Evolutionary conservation across 2,113 vertebrate genomes (phyloP).

Genomic region (Eulemur macaco): DNA sequence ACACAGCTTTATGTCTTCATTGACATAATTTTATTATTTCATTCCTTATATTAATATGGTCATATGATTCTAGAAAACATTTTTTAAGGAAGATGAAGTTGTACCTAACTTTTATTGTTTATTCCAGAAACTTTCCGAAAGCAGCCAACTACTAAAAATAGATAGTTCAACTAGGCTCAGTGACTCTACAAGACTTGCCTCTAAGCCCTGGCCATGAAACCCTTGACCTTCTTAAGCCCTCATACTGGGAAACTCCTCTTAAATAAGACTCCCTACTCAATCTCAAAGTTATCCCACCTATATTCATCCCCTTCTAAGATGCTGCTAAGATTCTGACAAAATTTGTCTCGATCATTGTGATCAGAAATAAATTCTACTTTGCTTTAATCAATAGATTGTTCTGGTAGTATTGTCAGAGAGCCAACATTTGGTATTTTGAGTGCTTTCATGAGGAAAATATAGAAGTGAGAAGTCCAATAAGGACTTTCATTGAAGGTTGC

Average conservation of each 20-base stretch:
- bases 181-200: neutral
- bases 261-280: neutral
- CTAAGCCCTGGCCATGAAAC: neutral
- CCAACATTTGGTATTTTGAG: neutral
- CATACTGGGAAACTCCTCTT: neutral
- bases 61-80: neutral
- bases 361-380: neutral
- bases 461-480: neutral
- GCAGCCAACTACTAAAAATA: neutral
- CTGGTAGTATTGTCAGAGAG: neutral
- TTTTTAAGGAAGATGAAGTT: neutral
- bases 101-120: neutral
- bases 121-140: neutral
- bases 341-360: neutral
- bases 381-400: neutral
- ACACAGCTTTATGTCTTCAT: neutral
- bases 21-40: neutral
- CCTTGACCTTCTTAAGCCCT: neutral
- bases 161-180: neutral
- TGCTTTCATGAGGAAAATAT: neutral
- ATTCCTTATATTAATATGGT: neutral
- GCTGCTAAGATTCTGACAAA: neutral
- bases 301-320: neutral
- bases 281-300: neutral
- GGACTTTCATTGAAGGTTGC: neutral